phyloP scores from a whole-genome alignment of 2,888 invertebrate species.

The Neocrepidodera transversa region DNA sequence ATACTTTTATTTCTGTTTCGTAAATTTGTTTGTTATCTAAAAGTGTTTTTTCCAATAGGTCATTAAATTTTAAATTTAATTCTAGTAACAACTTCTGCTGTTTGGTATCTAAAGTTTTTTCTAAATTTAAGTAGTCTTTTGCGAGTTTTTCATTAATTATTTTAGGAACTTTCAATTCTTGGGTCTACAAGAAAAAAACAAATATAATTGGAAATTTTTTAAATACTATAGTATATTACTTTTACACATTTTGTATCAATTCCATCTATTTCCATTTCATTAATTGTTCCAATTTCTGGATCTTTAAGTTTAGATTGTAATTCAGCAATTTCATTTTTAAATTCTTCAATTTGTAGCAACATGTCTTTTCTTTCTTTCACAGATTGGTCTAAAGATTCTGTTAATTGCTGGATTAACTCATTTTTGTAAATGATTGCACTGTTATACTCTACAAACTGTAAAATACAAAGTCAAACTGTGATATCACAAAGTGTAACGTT shows the following conservation, averaged over 20 bases:
- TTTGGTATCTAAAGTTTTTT: slow-evolving; percentile 39
- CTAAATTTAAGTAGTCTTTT: slow-evolving; percentile 33
- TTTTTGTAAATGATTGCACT: slow-evolving; percentile 73
- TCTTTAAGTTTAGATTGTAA: slow-evolving; percentile 62
- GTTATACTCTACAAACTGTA: slow-evolving; percentile 77
- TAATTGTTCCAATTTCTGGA: slow-evolving; percentile 57
- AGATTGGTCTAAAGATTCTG: slow-evolving; percentile 73
- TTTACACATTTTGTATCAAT: not conserved
- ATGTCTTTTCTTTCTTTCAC: slow-evolving; percentile 68
- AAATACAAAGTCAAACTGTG: slow-evolving; percentile 49
- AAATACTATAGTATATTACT: not conserved
- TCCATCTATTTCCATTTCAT: slow-evolving; percentile 10
- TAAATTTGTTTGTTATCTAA: slow-evolving; percentile 40
- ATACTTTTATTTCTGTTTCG: slow-evolving; percentile 45
- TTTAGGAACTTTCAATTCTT: slow-evolving; percentile 1
- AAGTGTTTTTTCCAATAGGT: slow-evolving; percentile 43
- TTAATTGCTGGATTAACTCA: slow-evolving; percentile 74
- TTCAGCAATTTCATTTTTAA: slow-evolving; percentile 66
- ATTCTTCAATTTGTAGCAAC: slow-evolving; percentile 68
- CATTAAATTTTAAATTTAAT: slow-evolving; percentile 46
- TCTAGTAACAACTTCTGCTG: slow-evolving; percentile 44
- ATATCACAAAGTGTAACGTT: too few species aligned
- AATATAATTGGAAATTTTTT: not conserved
- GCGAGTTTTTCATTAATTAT: slow-evolving; percentile 2
- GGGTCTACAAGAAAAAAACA: not conserved